These are phyloP conservation scores for Cephus pulcher DNA, from an alignment of 2,888 invertebrate genomes.

Conservation along the genomic window DNA sequence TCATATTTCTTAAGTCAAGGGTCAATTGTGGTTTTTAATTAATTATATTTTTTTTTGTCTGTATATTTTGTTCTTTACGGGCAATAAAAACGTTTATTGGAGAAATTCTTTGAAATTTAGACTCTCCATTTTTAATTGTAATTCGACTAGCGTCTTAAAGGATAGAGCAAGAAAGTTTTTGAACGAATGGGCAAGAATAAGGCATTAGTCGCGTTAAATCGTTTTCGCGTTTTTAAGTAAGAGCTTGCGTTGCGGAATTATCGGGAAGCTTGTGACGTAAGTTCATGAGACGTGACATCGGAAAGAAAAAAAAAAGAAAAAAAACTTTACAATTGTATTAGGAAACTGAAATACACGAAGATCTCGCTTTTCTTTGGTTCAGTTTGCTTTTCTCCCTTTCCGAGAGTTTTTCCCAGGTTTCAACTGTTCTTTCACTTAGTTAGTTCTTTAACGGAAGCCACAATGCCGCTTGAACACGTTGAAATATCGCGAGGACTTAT, in stretches of 20 bases:
- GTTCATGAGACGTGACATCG: not conserved
- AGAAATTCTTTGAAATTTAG: not conserved
- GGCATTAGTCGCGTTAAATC: not conserved
- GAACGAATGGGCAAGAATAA: not conserved
- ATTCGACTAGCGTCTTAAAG: not conserved
- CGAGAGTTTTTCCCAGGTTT: not conserved
- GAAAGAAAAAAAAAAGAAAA: no score
- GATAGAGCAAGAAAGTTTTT: not conserved
- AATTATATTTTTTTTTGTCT: not conserved
- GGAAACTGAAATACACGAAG: not conserved
- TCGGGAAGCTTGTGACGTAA: not conserved
- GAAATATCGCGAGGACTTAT: conserved; percentile 35
- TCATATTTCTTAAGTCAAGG: not conserved
- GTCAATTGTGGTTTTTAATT: not conserved
- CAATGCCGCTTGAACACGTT: conserved; percentile 1
- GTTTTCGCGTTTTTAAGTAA: not conserved
- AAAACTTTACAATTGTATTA: not conserved
- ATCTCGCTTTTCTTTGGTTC: not conserved
- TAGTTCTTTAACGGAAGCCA: conserved; percentile 16
- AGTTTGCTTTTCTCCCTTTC: not conserved
- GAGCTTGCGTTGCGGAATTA: not conserved
- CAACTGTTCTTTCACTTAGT: conserved; percentile 10
- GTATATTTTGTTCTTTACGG: not conserved
- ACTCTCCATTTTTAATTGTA: not conserved
- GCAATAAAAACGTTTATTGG: not conserved